Percentiles rank a stretch among this genome's conserved stretches.
Conservation (phyloP, 2,113 vertebrate genomes). For the Sigmodon hispidus region DNA sequence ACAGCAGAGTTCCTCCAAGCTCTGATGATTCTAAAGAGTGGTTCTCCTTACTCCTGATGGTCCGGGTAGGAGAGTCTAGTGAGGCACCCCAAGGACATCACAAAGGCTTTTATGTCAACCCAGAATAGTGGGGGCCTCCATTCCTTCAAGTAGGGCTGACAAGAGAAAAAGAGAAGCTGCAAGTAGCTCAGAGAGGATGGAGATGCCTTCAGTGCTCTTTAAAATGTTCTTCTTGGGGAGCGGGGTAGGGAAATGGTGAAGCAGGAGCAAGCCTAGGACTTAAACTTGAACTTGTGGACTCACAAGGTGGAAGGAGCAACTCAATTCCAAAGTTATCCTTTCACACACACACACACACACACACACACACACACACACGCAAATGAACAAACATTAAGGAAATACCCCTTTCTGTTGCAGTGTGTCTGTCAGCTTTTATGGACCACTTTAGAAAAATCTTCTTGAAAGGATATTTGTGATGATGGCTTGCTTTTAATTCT, state of each 20-base stretch:
- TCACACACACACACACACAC: not conserved
- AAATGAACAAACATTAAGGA: not conserved
- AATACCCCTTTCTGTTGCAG: not conserved
- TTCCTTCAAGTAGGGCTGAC: not conserved
- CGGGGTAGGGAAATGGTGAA: not conserved
- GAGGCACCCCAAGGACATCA: not conserved
- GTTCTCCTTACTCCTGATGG: no score
- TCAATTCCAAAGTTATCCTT: not conserved
- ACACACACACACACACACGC: not conserved
- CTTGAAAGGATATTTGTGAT: not conserved
- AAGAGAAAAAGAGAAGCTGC: not conserved
- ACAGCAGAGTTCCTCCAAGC: not conserved
- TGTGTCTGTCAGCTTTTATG: not conserved
- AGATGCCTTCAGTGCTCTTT: not conserved
- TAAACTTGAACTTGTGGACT: not conserved
- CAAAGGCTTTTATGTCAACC: not conserved
- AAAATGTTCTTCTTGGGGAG: not conserved
- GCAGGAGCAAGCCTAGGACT: not conserved
- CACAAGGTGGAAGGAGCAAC: not conserved
- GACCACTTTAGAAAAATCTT: not conserved
- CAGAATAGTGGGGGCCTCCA: not conserved
- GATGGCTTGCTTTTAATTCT: not conserved
- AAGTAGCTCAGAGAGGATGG: no score
- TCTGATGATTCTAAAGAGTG: fast-evolving
- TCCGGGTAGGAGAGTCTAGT: not conserved